Base-by-base conservation (phyloP, 2,888 invertebrate species). In the Nycteola revayana region DNA sequence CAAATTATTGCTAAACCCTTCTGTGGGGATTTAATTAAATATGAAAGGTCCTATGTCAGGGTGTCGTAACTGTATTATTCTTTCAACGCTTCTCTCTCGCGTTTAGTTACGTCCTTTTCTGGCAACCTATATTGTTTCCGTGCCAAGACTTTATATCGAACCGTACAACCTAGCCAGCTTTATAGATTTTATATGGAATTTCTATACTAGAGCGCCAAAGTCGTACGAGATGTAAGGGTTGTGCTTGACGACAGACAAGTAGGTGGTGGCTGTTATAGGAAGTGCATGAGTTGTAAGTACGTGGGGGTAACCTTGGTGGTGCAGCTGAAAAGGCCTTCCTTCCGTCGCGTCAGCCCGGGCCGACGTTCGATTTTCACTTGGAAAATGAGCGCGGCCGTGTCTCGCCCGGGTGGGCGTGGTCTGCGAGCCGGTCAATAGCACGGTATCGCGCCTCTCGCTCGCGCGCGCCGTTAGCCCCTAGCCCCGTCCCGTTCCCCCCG, bases 391-490 rank as follows among this genome's bases (percentile, higher is more conserved):
- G 82, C 81, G 80, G 71, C 69, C 82, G 78, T 80, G 80, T 83
- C 83, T 85, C 77, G 77, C 84, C 85, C 84, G 83, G 82, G 87
- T 87, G 81, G 87, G 87, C 87, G 87, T 87, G 87, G 87, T 73
- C 79, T 84, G 66, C 76, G 59, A 66, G 85, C 86, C 88, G 88
- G 88, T 88, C 88, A 87, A 88, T 88, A 88, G 87, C 87, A 87
- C 83, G 83, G 75, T 69, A 72, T 70, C 60, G 63, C 55, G 51
- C 58, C 49, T 80, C 86, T 79, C 85, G 44, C 72, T 86, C 73
- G 47, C 68, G 40, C 75, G 30, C 52, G 39, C 36, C 30, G 36
- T 36, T 26, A 36, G 32, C 55, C 38, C 48, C 40, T 66, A 62
- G 41, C 59, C 48, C 56, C 70, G 60, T 83, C 84, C 60, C 75